Evolutionary conservation across 2,113 vertebrate species (phyloP).

Genomic region (Vulpes vulpes): DNA sequence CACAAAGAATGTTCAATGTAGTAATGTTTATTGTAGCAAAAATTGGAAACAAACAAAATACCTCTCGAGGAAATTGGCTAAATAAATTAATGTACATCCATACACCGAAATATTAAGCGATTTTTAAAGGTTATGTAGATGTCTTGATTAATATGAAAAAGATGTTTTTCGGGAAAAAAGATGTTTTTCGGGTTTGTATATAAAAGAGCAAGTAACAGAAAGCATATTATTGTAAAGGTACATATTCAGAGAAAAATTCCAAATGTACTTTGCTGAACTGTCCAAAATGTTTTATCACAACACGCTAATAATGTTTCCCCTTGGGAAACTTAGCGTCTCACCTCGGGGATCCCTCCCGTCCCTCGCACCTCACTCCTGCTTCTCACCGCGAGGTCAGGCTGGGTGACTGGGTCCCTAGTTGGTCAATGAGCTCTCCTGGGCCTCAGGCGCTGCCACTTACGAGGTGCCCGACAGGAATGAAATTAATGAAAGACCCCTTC

Average conservation of each 20-base stretch:
- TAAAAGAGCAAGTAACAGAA: slow-evolving; percentile 24
- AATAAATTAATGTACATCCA: slow-evolving; percentile 35
- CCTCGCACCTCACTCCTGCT: neutral
- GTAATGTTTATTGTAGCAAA: slow-evolving; percentile 61
- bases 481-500: neutral
- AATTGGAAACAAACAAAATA: slow-evolving; percentile 50
- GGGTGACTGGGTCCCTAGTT: neutral
- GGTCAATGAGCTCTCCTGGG: neutral
- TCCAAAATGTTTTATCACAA: slow-evolving; percentile 49
- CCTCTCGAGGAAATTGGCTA: slow-evolving; percentile 1
- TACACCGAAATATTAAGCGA: neutral
- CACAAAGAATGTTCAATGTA: slow-evolving; percentile 44
- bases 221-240: slow-evolving; percentile 47
- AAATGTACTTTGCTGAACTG: slow-evolving; percentile 41
- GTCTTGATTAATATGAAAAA: slow-evolving; percentile 29
- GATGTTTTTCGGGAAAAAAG: neutral
- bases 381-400: neutral
- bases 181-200: neutral
- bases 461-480: neutral
- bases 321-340: neutral
- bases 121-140: slow-evolving; percentile 10
- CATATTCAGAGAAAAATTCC: neutral
- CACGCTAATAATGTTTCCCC: neutral
- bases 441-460: neutral
- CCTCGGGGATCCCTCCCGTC: neutral